phyloP scores from a whole-genome alignment of 2,888 invertebrate genomes.

The Lepas anatifera region DNA sequence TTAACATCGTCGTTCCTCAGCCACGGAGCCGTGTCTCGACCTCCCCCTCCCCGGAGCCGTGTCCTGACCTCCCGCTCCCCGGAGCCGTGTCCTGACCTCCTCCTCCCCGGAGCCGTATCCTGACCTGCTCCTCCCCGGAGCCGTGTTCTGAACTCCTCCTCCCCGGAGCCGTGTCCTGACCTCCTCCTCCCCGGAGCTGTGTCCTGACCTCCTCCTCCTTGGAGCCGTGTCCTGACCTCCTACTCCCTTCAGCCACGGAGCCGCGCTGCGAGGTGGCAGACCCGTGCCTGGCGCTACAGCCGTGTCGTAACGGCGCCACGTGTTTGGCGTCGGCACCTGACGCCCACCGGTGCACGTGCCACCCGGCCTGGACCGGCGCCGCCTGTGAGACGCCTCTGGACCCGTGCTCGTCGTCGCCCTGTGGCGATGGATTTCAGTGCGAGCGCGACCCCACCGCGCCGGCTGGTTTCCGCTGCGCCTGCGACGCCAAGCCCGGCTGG shows the following conservation, averaged over 20 bases:
- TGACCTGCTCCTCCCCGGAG: too few relatives aligned
- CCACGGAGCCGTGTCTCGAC: too few relatives aligned
- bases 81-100: too few relatives aligned
- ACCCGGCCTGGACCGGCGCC: not conserved
- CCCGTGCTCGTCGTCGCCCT: not conserved
- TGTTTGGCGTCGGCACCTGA: conserved; percentile 1
- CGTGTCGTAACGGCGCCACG: conserved; percentile 7
- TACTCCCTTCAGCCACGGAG: conserved; percentile 1
- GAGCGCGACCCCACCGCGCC: not conserved
- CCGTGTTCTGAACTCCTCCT: too few relatives aligned
- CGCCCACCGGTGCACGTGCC: conserved; percentile 3
- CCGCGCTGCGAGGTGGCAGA: conserved; percentile 4
- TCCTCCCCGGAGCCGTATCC: too few relatives aligned
- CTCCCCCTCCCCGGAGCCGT: too few relatives aligned
- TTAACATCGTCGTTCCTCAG: too few relatives aligned
- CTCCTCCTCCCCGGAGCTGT: too few relatives aligned
- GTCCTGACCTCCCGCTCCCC: too few relatives aligned
- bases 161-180: too few relatives aligned
- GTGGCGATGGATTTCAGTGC: not conserved
- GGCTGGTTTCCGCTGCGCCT: not conserved
- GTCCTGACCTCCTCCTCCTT: too few relatives aligned
- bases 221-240: too few relatives aligned
- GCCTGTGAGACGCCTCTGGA: not conserved
- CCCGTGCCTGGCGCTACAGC: not conserved
- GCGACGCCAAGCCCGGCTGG: conserved; percentile 3